These are phyloP conservation scores for Dendroctonus ponderosae DNA, from an alignment of 1,140 invertebrate genomes.

Conservation along the genomic window DNA sequence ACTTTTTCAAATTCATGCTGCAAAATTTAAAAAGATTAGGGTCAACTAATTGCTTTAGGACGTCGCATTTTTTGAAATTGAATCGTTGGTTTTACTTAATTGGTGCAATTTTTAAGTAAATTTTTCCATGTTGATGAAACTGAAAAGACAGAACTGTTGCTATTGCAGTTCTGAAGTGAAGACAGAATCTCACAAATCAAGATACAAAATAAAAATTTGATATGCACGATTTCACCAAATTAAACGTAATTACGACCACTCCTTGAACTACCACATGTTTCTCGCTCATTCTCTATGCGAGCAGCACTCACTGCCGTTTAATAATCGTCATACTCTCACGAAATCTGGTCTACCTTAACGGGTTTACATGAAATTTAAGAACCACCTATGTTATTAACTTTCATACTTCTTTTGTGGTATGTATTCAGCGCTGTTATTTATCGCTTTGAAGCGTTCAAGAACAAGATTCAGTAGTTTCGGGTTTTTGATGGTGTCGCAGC, in stretches of 20 bases:
- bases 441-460: too few species aligned
- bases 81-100: too few species aligned
- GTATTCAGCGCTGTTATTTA: too few species aligned
- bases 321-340: slow-evolving; percentile 17
- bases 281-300: background rate
- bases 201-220: slow-evolving; percentile 9
- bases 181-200: too few species aligned
- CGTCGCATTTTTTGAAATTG: too few species aligned
- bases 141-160: background rate
- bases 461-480: too few species aligned
- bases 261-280: slow-evolving; percentile 12
- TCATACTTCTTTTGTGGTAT: background rate
- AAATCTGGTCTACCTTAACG: slow-evolving; percentile 21
- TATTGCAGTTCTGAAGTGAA: too few species aligned
- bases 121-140: background rate
- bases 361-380: slow-evolving; percentile 11
- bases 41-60: too few species aligned
- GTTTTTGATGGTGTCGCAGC: too few species aligned
- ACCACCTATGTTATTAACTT: slow-evolving; percentile 14
- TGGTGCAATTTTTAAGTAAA: too few species aligned
- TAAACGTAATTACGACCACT: slow-evolving; percentile 16
- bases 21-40: too few species aligned
- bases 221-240: slow-evolving; percentile 11
- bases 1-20: too few species aligned
- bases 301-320: slow-evolving; percentile 9